Evolutionary conservation across 2,113 vertebrate genomes (phyloP), one percentile per base, ranked within the genome.

Genomic region (Columba livia): DNA sequence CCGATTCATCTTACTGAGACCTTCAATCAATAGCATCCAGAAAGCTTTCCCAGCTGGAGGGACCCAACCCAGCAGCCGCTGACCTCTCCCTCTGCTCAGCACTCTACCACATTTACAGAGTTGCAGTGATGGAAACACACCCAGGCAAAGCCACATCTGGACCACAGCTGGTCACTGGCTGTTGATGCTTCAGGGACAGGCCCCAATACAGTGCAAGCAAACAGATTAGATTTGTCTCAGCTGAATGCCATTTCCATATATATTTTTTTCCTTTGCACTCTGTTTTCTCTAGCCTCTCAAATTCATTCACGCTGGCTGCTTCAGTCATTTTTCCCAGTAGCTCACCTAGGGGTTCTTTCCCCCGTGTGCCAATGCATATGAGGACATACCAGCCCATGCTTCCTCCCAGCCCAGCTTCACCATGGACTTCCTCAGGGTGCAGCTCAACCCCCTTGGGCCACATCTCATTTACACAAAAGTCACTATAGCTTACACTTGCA

Each of bases 21-120:
- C 56, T 95, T 94, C 85, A 88, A 84, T 89, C 93, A 87, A 47
- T 50, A 77, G 61, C 31, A 15, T 57, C 77, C 73, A 69, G 80
- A 94, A 96, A 92, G 60, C 92, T 81, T 85, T 92, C 51, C 88
- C 50, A 25, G 57, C 50, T 94, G 93, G 75, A 95, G 77, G 36
- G 70, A 89, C 73, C 86, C 44, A 88, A 47, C 40, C 56, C 67
- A 80, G 62, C 74, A 79, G 75, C 47, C 44, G 1, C 40, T 95
- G 70, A 78, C 79, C 80, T 81, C 51, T 51, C n/a, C 21, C 24
- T 54, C 54, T 1, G 3, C 60, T 38, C 51, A 87, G 58, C 57
- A 65, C 50, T 79, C 34, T 0, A 91, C 88, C 89, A 85, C 34
- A 51, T 91, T 96, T 96, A 80, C 53, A 67, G 74, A 73, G 17